These are phyloP conservation scores for Oscheius myriophilus DNA, from an alignment of 2,888 invertebrate genomes.

Conservation along the genomic window DNA sequence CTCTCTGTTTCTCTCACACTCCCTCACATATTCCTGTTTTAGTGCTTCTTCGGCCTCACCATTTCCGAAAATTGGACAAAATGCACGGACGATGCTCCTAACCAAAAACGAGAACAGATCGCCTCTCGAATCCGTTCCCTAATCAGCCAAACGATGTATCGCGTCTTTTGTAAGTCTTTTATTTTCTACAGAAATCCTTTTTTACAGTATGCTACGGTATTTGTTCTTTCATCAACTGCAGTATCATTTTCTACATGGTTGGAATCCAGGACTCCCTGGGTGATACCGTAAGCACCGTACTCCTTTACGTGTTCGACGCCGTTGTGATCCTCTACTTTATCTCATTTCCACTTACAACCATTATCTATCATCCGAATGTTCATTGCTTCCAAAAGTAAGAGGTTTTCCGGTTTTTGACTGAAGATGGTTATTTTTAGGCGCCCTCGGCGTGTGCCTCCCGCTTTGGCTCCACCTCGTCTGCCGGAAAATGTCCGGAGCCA, in stretches of 20 bases:
- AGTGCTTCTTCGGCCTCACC: conserved; percentile 67
- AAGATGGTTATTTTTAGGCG: not conserved
- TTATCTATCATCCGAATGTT: conserved; percentile 66
- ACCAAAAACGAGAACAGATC: conserved; percentile 29
- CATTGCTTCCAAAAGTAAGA: conserved; percentile 45
- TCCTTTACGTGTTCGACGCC: conserved; percentile 62
- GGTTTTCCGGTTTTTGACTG: not conserved
- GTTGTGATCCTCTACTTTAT: conserved; percentile 62
- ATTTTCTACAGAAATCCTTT: not conserved
- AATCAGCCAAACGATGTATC: conserved; percentile 48
- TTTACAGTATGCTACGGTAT: conserved; percentile 53
- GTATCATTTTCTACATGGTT: conserved; percentile 67
- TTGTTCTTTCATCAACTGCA: conserved; percentile 55
- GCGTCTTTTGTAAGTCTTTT: conserved; percentile 44
- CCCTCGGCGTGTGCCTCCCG: conserved; percentile 4
- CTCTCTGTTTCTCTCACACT: too few species aligned
- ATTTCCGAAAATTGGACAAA: conserved; percentile 59
- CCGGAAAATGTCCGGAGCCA: conserved; percentile 27
- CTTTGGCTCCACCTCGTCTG: conserved; percentile 5
- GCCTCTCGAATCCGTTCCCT: conserved; percentile 40
- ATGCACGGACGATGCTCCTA: conserved; percentile 17
- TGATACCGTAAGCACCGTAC: conserved; percentile 53
- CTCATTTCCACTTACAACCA: conserved; percentile 61
- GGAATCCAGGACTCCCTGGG: conserved; percentile 61
- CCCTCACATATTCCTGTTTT: conserved; percentile 23